phyloP scores from a whole-genome alignment of 1,140 invertebrate species.

The Ridgeia piscesae region DNA sequence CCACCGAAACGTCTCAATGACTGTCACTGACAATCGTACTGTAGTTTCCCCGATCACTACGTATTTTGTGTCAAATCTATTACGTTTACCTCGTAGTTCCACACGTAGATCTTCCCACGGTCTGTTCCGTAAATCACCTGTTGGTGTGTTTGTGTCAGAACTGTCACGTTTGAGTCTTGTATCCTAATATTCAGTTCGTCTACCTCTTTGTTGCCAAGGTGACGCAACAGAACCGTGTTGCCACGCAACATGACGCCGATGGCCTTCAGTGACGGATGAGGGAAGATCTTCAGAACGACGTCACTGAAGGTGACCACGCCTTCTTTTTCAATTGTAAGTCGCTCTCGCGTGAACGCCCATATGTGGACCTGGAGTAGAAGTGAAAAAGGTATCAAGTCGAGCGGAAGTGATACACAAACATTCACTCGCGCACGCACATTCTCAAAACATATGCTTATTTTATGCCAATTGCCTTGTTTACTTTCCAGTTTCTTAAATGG shows the following conservation, averaged over 20 bases:
- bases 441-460: too few relatives aligned
- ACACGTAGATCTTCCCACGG: conserved; percentile 1
- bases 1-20: background rate
- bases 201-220: conserved; percentile 6
- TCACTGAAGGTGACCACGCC: background rate
- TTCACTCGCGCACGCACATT: background rate
- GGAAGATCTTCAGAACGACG: background rate
- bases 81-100: background rate
- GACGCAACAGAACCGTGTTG: conserved; percentile 5
- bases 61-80: too few relatives aligned
- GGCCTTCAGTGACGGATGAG: background rate
- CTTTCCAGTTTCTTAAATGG: too few relatives aligned
- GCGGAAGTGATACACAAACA: background rate
- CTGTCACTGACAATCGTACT: background rate
- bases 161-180: conserved; percentile 8
- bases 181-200: background rate
- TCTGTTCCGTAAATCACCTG: background rate
- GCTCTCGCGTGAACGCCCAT: background rate
- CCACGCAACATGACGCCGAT: conserved; percentile 2
- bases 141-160: background rate
- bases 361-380: background rate
- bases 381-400: background rate
- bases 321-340: background rate
- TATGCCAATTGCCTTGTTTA: too few relatives aligned
- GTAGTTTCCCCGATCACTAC: too few relatives aligned